A percentile compares a stretch with the other conserved stretches of the same genome.
Conservation (phyloP, 2,888 invertebrate genomes). For the Nomada fabriciana region DNA sequence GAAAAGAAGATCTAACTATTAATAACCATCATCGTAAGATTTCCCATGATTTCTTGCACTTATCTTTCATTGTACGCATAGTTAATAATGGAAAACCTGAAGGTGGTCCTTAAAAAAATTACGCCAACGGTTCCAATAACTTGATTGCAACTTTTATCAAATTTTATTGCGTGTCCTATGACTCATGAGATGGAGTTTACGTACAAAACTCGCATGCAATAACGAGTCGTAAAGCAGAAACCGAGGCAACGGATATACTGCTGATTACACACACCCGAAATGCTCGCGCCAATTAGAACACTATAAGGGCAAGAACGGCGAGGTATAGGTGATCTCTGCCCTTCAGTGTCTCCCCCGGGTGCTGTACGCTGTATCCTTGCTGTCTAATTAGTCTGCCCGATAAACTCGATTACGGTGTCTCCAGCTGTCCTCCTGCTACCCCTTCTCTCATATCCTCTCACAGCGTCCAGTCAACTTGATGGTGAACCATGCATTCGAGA, state of each 20-base stretch:
- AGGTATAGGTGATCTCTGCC: slow-evolving; percentile 64
- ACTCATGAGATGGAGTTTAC: no score
- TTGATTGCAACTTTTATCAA: no score
- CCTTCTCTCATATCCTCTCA: slow-evolving; percentile 41
- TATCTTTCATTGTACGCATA: no score
- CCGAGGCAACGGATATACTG: slow-evolving; percentile 43
- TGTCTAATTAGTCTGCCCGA: slow-evolving; percentile 78
- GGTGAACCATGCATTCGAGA: slow-evolving; percentile 41
- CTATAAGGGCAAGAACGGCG: slow-evolving; percentile 64
- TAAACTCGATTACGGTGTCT: slow-evolving; percentile 76
- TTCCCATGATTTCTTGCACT: no score
- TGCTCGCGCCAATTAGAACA: slow-evolving; percentile 66
- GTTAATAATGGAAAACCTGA: no score
- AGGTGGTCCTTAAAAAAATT: no score
- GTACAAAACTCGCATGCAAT: background rate
- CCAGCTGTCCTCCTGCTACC: slow-evolving; percentile 43
- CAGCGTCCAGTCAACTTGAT: slow-evolving; percentile 37
- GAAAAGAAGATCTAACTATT: no score
- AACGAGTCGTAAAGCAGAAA: slow-evolving; percentile 35
- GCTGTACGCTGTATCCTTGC: slow-evolving; percentile 72
- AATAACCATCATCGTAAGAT: no score
- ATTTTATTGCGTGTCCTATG: no score
- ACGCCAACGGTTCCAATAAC: no score
- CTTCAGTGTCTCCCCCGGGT: slow-evolving; percentile 68
- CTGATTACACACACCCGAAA: slow-evolving; percentile 48